Conservation (phyloP, 2,888 invertebrate genomes). For the Xylota sylvarum region DNA sequence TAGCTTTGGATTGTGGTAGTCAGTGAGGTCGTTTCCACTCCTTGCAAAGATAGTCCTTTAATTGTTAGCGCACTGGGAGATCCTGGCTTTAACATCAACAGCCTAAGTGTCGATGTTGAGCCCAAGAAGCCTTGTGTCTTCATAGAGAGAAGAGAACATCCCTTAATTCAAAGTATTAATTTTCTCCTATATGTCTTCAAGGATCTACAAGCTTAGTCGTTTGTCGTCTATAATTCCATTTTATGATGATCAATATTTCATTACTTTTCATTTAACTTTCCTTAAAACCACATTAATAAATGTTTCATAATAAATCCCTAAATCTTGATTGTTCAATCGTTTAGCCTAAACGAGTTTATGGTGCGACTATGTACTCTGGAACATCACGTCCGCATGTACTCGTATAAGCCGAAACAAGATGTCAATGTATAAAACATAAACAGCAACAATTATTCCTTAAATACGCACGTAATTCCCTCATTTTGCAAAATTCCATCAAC, state of each 20-base stretch:
- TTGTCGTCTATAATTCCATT: neutral
- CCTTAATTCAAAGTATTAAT: no score
- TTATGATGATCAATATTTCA: neutral
- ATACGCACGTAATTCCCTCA: slow-evolving; percentile 48
- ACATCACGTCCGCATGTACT: slow-evolving; percentile 20
- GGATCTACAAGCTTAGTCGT: neutral
- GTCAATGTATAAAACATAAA: slow-evolving; percentile 40
- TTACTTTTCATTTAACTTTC: slow-evolving; percentile 23
- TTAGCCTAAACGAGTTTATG: slow-evolving; percentile 38
- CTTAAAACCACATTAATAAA: slow-evolving; percentile 15
- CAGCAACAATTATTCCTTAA: slow-evolving; percentile 41
- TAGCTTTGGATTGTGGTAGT: no score
- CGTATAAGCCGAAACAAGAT: slow-evolving; percentile 38
- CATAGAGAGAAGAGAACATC: no score
- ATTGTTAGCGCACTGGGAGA: no score
- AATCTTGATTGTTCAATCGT: slow-evolving; percentile 34
- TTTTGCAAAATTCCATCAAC: slow-evolving; percentile 52
- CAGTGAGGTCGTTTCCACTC: no score
- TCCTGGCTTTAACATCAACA: no score
- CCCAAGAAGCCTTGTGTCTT: no score
- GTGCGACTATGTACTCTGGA: slow-evolving; percentile 25
- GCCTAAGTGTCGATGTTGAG: no score
- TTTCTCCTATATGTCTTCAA: neutral
- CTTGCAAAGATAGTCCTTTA: no score
- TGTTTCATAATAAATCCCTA: slow-evolving; percentile 15